Percentiles rank a stretch among this genome's conserved stretches.
phyloP scores from a whole-genome alignment of 2,113 vertebrate genomes.

The Pogona vitticeps region DNA sequence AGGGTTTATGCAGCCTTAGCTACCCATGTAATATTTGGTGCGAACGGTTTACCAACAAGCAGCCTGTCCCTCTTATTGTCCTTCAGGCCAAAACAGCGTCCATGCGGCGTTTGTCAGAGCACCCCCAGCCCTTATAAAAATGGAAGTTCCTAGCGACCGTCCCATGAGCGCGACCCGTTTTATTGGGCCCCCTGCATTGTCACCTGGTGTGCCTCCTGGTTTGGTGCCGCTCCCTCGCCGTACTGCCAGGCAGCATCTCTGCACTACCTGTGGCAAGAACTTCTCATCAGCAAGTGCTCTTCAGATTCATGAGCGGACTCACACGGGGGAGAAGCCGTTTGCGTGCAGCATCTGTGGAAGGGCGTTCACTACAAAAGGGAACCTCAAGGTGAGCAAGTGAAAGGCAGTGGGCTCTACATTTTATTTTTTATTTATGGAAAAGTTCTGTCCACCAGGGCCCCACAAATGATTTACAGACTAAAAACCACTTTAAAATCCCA shows the following conservation, averaged over 20 bases:
- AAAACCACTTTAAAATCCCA: no score
- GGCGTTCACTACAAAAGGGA: slow-evolving; percentile 97
- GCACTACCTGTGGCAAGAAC: slow-evolving; percentile 90
- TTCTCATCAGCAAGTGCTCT: slow-evolving; percentile 96
- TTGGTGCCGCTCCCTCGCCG: slow-evolving; percentile 81
- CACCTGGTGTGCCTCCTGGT: slow-evolving; percentile 79
- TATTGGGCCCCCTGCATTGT: slow-evolving; percentile 81
- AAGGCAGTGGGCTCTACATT: neutral
- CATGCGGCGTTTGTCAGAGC: slow-evolving; percentile 81
- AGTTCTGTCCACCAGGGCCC: no score
- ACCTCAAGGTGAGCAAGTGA: slow-evolving; percentile 85
- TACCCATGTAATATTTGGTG: neutral
- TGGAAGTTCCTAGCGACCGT: slow-evolving; percentile 90
- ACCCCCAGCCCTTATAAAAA: slow-evolving; percentile 86
- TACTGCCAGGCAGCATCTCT: slow-evolving; percentile 91
- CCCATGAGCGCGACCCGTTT: slow-evolving; percentile 79
- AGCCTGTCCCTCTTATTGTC: neutral
- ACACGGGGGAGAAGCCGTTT: slow-evolving; percentile 97
- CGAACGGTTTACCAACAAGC: neutral
- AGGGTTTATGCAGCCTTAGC: no score
- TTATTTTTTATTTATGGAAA: neutral
- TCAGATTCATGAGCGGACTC: slow-evolving; percentile 96
- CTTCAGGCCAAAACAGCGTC: slow-evolving; percentile 80
- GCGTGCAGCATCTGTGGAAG: slow-evolving; percentile 93
- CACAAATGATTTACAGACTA: no score